Conservation (phyloP, 1,140 invertebrate genomes). For the Procambarus virginalis region DNA sequence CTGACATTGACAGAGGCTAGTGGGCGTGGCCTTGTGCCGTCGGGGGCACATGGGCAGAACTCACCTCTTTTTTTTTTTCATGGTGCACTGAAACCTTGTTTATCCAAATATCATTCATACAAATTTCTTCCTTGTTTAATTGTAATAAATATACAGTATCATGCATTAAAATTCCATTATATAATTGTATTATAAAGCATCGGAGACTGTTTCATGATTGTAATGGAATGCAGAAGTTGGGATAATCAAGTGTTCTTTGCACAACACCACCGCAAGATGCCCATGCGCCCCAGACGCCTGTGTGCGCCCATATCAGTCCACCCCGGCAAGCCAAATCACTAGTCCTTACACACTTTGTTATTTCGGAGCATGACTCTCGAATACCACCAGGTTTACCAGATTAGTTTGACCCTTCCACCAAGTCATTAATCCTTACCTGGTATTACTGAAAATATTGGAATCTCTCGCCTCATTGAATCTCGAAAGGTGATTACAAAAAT, state of each 20-base stretch:
- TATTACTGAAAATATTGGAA: slow-evolving; percentile 47
- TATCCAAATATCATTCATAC: slow-evolving; percentile 5
- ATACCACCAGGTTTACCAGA: slow-evolving; percentile 44
- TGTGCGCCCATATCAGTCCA: slow-evolving; percentile 58
- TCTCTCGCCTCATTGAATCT: slow-evolving; percentile 64
- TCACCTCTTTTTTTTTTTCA: slow-evolving; percentile 32
- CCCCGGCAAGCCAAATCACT: slow-evolving; percentile 68
- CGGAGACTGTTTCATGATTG: neutral
- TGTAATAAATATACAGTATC: neutral
- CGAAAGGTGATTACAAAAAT: slow-evolving; percentile 43
- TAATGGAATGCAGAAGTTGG: neutral
- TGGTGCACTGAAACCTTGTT: slow-evolving; percentile 42
- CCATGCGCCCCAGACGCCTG: slow-evolving; percentile 41
- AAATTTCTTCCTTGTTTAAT: neutral
- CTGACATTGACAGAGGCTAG: slow-evolving; percentile 67
- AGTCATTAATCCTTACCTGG: slow-evolving; percentile 38
- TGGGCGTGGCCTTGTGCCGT: slow-evolving; percentile 36
- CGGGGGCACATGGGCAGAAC: slow-evolving; percentile 31
- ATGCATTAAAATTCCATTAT: neutral
- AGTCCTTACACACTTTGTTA: slow-evolving; percentile 62
- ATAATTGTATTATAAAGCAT: neutral
- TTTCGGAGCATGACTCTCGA: slow-evolving; percentile 56
- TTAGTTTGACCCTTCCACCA: slow-evolving; percentile 12
- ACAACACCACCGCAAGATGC: slow-evolving; percentile 50
- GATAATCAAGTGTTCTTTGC: slow-evolving; percentile 51